Base-by-base conservation (phyloP, 2,113 vertebrate species). In the Eretmochelys imbricata region DNA sequence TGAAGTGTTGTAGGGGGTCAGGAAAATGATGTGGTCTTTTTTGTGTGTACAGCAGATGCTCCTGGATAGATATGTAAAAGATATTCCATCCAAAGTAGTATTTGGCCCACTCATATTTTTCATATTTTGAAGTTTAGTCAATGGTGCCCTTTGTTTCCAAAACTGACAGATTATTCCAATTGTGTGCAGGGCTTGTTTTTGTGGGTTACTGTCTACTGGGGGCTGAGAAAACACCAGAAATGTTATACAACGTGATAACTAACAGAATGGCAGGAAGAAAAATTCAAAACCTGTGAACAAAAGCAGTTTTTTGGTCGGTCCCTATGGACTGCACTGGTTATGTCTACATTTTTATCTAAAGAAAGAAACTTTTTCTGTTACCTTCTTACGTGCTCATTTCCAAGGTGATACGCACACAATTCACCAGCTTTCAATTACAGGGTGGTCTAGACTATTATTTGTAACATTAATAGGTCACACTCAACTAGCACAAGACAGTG, bases 231-330 rank as follows among this genome's bases (percentile, higher is more conserved):
- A 95, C 94, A 90, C 69, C 50, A 14, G 54, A 79, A 76, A 80
- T 59, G 53, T 90, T 72, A 80, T 88, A 51, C 83, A 84, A 92
- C 20, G 69, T 87, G 79, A 86, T 29, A 91, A 42, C 90, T 89
- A 93, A 88, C 85, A 92, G 88, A 95, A 88, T 78, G 93, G 90
- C 75, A 94, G 27, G 93, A 93, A 90, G 93, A 92, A 84, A 81
- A 92, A 91, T 94, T 82, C 93, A 93, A 79, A 95, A 96, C 80
- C 79, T 91, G 57, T 48, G 65, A 94, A 82, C 83, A 87, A 90
- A 75, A 78, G 50, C 48, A 72, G 2, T 24, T 91, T 93, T 94
- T 81, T 72, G 5, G 82, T 65, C 57, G 92, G 94, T 87, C 82
- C 54, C 84, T 91, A 8, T 65, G 51, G 82, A 29, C 51, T 75